Percentiles rank a stretch among this genome's conserved stretches.
These are phyloP conservation scores for Lanistes nyassanus DNA, from an alignment of 1,140 invertebrate genomes.

Conservation along the genomic window DNA sequence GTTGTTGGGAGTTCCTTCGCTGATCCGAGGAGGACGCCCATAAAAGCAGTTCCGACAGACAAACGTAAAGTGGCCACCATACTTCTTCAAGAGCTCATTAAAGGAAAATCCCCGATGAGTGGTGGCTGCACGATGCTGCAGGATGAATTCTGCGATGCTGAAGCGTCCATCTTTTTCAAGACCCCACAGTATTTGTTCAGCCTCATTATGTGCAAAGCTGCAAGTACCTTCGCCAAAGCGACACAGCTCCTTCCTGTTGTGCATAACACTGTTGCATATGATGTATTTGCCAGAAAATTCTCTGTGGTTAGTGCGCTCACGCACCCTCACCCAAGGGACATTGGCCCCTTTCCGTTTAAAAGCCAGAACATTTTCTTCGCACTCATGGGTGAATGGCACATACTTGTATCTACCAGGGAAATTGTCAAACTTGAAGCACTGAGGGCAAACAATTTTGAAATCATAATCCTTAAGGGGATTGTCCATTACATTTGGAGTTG, in stretches of 20 bases:
- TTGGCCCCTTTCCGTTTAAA: conserved; percentile 33
- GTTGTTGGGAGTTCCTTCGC: conserved; percentile 20
- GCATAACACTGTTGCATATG: conserved; percentile 48
- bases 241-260: conserved; percentile 37
- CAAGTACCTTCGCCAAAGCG: conserved; percentile 49
- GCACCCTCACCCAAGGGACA: conserved; percentile 43
- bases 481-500: conserved; percentile 13
- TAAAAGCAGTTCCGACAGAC: conserved; percentile 56
- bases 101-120: conserved; percentile 36
- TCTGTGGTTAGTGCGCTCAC: conserved; percentile 56
- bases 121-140: conserved; percentile 41
- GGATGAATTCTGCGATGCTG: conserved; percentile 56
- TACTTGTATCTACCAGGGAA: conserved; percentile 41
- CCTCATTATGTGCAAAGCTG: conserved; percentile 59
- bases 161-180: conserved; percentile 58
- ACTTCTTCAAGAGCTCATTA: conserved; percentile 43
- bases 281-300: conserved; percentile 53
- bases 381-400: conserved; percentile 38
- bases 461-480: conserved; percentile 49
- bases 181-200: conserved; percentile 58
- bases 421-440: conserved; percentile 43
- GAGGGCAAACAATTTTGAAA: conserved; percentile 49
- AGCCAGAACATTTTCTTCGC: conserved; percentile 54
- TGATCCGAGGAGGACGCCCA: conserved; percentile 38
- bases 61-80: conserved; percentile 54